Evolutionary conservation across 2,113 vertebrate species (phyloP).

Genomic region (Sporophila hypoxantha): DNA sequence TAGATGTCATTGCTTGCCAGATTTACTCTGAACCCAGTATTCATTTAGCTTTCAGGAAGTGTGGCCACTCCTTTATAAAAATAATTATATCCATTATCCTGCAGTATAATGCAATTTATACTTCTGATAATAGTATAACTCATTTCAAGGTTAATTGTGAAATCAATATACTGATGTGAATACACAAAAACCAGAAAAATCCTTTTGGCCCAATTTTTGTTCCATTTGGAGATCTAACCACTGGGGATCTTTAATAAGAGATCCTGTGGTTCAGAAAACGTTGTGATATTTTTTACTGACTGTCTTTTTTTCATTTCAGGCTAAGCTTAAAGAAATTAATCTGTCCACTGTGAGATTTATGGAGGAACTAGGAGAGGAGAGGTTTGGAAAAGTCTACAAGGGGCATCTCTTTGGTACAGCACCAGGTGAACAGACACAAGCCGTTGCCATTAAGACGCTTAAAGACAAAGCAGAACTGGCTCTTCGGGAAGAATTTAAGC

Average conservation of each 20-base stretch:
- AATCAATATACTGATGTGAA: not conserved
- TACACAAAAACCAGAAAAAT: not conserved
- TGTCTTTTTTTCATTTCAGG: conserved; percentile 64
- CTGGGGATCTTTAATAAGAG: not conserved
- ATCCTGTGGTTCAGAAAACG: not conserved
- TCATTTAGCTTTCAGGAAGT: not conserved
- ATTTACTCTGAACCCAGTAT: not conserved
- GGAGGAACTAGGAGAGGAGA: conserved; percentile 94
- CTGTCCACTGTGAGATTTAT: conserved; percentile 88
- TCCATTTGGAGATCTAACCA: not conserved
- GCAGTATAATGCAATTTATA: not conserved
- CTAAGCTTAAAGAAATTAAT: conserved; percentile 90
- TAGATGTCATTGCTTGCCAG: not conserved
- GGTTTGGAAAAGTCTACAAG: conserved; percentile 95
- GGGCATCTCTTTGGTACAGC: conserved; percentile 87
- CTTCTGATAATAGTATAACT: not conserved
- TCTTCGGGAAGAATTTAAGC: conserved; percentile 90
- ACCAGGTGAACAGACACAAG: conserved; percentile 87
- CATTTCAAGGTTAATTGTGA: not conserved
- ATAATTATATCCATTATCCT: not conserved
- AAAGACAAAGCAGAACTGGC: conserved; percentile 89
- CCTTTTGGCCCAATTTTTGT: not conserved
- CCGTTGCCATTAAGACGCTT: conserved; percentile 90
- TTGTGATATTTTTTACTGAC: not conserved
- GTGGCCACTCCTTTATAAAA: not conserved